A percentile compares a stretch with the other conserved stretches of the same genome.
Conservation (phyloP, 2,797 vertebrate genomes). For the Nasua narica region DNA sequence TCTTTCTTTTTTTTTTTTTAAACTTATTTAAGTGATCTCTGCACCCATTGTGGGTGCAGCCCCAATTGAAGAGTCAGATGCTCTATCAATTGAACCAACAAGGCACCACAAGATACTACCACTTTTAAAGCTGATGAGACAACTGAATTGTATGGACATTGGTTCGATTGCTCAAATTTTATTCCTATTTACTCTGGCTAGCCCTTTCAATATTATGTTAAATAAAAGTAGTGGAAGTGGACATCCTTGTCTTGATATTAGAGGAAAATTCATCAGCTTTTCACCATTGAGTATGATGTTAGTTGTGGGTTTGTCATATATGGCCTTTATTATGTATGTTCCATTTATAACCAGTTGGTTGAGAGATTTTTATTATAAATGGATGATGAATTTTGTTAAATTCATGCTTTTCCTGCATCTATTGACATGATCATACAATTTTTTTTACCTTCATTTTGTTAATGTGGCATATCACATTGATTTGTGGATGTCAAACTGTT, state of each 20-base stretch:
- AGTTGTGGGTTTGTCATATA: not conserved
- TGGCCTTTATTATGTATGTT: not conserved
- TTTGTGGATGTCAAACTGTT: not conserved
- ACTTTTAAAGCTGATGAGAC: not conserved
- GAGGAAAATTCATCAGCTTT: not conserved
- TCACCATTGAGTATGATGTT: not conserved
- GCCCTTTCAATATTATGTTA: not conserved
- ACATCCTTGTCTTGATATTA: not conserved
- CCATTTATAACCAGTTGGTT: not conserved
- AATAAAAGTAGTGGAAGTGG: not conserved
- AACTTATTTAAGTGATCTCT: not conserved
- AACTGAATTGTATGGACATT: not conserved
- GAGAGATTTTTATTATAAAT: not conserved
- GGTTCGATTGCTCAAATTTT: not conserved
- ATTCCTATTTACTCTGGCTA: not conserved
- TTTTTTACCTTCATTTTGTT: not conserved
- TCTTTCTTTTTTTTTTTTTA: not conserved
- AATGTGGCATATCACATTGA: not conserved
- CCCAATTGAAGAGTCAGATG: too few species aligned
- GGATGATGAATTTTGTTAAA: not conserved
- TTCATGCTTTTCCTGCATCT: not conserved
- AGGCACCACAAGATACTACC: not conserved
- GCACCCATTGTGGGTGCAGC: not conserved
- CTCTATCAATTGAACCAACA: not conserved
- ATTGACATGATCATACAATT: not conserved